Conservation (phyloP, 2,888 invertebrate species). For the Pemphredon lugubris region DNA sequence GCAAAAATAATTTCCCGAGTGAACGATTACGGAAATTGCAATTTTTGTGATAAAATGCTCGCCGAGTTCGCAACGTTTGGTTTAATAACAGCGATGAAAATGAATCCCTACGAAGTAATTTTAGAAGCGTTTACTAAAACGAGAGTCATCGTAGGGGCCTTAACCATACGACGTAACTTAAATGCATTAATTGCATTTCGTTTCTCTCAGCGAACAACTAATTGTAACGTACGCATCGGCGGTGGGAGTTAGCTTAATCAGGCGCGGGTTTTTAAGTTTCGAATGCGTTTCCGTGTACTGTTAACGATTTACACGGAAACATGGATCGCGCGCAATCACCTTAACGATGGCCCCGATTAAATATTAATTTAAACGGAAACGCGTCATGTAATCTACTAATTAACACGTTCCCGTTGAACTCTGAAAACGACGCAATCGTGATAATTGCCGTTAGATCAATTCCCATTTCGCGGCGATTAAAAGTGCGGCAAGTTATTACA, state of each 20-base stretch:
- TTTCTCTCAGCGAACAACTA: not conserved
- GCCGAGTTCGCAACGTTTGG: not conserved
- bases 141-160: not conserved
- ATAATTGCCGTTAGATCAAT: conserved; percentile 25
- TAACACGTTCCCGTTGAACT: conserved; percentile 31
- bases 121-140: not conserved
- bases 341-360: conserved; percentile 62
- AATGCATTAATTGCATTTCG: conserved; percentile 2
- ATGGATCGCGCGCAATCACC: conserved; percentile 57
- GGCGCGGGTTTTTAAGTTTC: not conserved
- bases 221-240: not conserved
- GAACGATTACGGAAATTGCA: too few species aligned
- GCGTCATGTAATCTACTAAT: conserved; percentile 64
- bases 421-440: not conserved
- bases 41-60: not conserved
- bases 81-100: conserved; percentile 1
- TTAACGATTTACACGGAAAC: conserved; percentile 1
- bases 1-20: too few species aligned
- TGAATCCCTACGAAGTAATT: conserved; percentile 1
- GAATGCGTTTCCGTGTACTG: not conserved
- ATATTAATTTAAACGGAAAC: conserved; percentile 50
- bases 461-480: conserved; percentile 3
- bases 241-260: not conserved
- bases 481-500: too few species aligned
- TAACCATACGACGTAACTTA: not conserved